Evolutionary conservation across 1,140 invertebrate species (phyloP).

Genomic region (Oryzaephilus surinamensis): DNA sequence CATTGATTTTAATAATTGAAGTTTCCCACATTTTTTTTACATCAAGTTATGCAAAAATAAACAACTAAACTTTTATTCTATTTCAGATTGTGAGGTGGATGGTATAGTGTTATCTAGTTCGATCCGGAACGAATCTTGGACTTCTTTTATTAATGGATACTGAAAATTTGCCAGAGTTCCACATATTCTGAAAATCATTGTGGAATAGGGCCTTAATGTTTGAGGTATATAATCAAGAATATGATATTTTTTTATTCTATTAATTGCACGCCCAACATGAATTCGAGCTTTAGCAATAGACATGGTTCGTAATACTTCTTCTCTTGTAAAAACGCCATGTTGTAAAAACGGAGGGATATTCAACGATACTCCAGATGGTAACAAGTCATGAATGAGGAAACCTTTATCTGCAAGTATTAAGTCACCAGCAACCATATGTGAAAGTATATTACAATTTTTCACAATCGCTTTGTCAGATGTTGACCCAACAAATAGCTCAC

Average conservation of each 20-base stretch:
- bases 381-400: conserved; percentile 17
- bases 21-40: too few species aligned
- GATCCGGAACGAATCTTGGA: conserved; percentile 2
- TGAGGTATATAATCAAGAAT: conserved; percentile 5
- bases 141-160: conserved; percentile 8
- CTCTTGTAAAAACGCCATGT: conserved; percentile 14
- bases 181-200: conserved; percentile 6
- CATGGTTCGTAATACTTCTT: conserved; percentile 7
- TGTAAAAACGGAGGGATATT: conserved; percentile 19
- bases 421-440: conserved; percentile 11
- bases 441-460: conserved; percentile 10
- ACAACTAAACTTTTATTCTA: too few species aligned
- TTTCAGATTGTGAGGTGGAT: too few species aligned
- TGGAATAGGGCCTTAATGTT: conserved; percentile 1
- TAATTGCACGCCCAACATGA: conserved; percentile 7
- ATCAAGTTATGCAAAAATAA: background rate
- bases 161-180: conserved; percentile 5
- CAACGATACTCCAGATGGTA: conserved; percentile 16
- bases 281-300: conserved; percentile 7
- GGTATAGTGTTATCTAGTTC: too few species aligned
- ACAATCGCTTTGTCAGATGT: conserved; percentile 22
- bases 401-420: conserved; percentile 19
- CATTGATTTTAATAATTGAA: too few species aligned
- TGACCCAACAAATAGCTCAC: conserved; percentile 14
- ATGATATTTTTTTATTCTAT: background rate